Evolutionary conservation across 2,113 vertebrate genomes (phyloP).

Genomic region (Odocoileus hemionus): DNA sequence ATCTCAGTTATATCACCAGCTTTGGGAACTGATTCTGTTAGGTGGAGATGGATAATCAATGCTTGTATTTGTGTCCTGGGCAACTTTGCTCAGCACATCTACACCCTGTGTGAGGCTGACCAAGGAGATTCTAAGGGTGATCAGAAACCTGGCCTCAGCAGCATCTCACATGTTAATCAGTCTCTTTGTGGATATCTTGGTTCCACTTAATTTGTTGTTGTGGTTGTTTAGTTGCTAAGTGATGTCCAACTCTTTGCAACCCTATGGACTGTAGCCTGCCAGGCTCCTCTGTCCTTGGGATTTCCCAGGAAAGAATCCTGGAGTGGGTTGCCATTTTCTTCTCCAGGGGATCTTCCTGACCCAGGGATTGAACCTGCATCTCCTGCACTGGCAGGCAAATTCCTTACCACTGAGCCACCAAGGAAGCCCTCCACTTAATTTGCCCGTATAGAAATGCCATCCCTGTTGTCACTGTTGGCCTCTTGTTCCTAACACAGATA

Average conservation of each 20-base stretch:
- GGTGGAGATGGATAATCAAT: no score
- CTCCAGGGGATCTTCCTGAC: background rate
- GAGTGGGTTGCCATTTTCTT: background rate
- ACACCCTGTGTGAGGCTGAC: rapidly evolving
- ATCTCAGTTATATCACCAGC: background rate
- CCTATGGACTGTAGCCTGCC: rapidly evolving
- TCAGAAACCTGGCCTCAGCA: background rate
- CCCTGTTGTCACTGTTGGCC: background rate
- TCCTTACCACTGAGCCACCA: background rate
- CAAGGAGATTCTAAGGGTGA: background rate
- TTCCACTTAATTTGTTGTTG: background rate
- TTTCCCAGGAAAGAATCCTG: background rate
- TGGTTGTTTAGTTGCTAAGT: background rate
- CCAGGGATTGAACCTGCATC: background rate
- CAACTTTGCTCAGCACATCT: background rate
- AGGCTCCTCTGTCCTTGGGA: background rate
- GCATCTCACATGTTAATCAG: background rate
- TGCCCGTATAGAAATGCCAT: background rate
- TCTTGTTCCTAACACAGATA: background rate
- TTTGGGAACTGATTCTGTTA: background rate
- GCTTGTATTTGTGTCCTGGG: no score
- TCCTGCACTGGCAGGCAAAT: background rate
- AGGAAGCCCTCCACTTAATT: background rate
- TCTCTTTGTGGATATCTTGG: background rate
- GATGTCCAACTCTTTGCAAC: background rate